Evolutionary conservation across 1,140 invertebrate species (phyloP), one percentile per base, ranked within the genome.

Genomic region (Formica selysi): DNA sequence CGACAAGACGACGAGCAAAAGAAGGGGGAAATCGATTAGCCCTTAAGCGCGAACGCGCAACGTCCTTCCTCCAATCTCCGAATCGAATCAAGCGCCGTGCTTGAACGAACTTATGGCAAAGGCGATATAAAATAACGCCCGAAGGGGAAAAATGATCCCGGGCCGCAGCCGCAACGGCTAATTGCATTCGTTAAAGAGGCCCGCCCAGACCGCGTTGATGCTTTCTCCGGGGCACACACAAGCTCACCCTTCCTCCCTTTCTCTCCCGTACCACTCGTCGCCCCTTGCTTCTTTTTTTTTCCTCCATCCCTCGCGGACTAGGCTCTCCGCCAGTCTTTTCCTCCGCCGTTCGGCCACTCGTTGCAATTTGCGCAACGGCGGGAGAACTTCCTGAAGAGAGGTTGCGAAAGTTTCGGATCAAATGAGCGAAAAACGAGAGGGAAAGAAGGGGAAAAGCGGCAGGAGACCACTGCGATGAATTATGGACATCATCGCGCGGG

Each of bases 131-230:
- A 83, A 74, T 83, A 83, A 83, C 54, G 79, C 79, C 41, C 68
- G 36, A 85, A 65, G 81, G 73, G 73, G 73, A 85, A 85, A 85
- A 85, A 85, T 85, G 61, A 85, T 85, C 48, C 26, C 26, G 22
- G 10, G 48, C 54, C 57, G 32, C 59, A 67, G 73, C 73, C 81
- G 61, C 73, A 59, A 78, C 61, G 26, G 73, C 81, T 85, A 85
- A 85, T 85, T 85, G 74, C 74, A 57, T 85, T 85, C 73, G 81
- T 85, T 85, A 85, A 85, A 78, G 62, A n/a, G 81, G 44, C 36
- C 59, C 32, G 48, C 32, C 36, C 36, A 76, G 62, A 85, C 81
- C 67, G 32, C 80, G 54, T 84, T 84, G n/a, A 57, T 80, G 36
- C 78, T 80, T 70, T 84, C 71, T 76, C 36, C 29, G 8, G 38